Conservation (phyloP, 2,113 vertebrate species). For the Anarhynchus alexandrinus region DNA sequence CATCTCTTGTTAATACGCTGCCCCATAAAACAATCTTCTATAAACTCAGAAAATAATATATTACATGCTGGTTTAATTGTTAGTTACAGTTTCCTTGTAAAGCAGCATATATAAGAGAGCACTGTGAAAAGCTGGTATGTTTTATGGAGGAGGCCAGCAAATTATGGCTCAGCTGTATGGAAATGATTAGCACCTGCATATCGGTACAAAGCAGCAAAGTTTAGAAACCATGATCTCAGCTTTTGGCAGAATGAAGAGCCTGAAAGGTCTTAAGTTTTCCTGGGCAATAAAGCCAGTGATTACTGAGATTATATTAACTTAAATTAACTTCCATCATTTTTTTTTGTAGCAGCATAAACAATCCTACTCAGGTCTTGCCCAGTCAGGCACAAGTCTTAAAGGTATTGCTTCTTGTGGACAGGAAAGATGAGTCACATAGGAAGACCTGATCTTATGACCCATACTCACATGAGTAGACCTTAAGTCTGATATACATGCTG, state of each 20-base stretch:
- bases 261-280: background rate
- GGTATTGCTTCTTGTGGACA: background rate
- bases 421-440: background rate
- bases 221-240: conserved; percentile 44
- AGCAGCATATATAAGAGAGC: background rate
- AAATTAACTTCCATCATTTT: background rate
- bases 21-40: conserved; percentile 5
- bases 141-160: background rate
- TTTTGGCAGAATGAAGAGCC: background rate
- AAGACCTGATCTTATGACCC: background rate
- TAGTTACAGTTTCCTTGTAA: conserved; percentile 30
- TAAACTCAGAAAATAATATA: conserved; percentile 6
- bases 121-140: background rate
- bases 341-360: background rate
- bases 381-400: background rate
- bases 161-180: background rate
- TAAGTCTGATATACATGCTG: background rate
- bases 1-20: background rate
- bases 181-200: conserved; percentile 42
- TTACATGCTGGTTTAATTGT: conserved; percentile 20
- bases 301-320: conserved; percentile 17
- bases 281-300: conserved; percentile 20
- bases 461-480: background rate
- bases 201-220: background rate
- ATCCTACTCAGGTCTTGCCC: background rate